Conservation (phyloP, 1,140 invertebrate species). For the Lethrus apterus region DNA sequence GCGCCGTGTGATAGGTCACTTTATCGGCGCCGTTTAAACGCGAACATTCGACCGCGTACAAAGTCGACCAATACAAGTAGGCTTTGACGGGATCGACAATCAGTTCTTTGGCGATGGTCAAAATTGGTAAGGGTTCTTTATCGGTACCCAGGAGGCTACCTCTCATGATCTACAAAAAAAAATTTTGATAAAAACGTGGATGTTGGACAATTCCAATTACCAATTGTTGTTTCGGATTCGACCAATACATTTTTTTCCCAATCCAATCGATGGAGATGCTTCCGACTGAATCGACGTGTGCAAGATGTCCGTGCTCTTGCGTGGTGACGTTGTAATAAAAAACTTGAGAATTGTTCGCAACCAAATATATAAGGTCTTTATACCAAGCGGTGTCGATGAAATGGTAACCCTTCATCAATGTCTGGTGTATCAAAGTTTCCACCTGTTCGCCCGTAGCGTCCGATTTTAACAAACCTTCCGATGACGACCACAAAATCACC, state of each 20-base stretch:
- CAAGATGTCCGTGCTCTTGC: conserved; percentile 47
- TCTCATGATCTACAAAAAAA: conserved; percentile 51
- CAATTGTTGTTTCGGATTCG: conserved; percentile 72
- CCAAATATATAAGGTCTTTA: conserved; percentile 54
- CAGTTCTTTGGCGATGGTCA: conserved; percentile 71
- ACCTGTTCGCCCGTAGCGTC: conserved; percentile 67
- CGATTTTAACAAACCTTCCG: conserved; percentile 61
- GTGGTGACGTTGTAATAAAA: conserved; percentile 63
- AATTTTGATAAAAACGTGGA: background rate
- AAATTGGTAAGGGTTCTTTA: conserved; percentile 66
- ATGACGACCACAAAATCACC: conserved; percentile 60
- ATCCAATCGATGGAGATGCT: conserved; percentile 84
- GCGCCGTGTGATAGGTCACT: conserved; percentile 62
- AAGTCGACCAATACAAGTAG: conserved; percentile 83
- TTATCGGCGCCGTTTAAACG: conserved; percentile 70
- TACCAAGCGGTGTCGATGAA: conserved; percentile 36
- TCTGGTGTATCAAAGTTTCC: conserved; percentile 54
- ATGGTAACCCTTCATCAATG: conserved; percentile 39
- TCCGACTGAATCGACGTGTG: conserved; percentile 61
- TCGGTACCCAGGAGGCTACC: conserved; percentile 59
- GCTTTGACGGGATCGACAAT: conserved; percentile 74
- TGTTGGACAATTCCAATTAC: conserved; percentile 42
- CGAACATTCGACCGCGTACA: conserved; percentile 69
- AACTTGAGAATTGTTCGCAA: conserved; percentile 64
- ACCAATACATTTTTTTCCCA: conserved; percentile 83